Evolutionary conservation across 2,113 vertebrate species (phyloP).

Genomic region (Pteropus alecto): DNA sequence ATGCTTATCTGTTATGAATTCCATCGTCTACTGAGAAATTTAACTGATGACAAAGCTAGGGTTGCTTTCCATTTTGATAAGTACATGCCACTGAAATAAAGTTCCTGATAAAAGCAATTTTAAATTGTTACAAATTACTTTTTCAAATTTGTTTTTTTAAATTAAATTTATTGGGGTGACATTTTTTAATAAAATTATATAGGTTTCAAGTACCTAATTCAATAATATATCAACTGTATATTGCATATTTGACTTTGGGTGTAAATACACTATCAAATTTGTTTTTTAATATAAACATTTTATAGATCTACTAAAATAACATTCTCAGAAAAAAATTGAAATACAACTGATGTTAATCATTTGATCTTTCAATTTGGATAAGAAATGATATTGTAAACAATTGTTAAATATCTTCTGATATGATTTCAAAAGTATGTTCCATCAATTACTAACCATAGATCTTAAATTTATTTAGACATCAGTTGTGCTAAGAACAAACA

Average conservation of each 20-base stretch:
- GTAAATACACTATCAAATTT: neutral
- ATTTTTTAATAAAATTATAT: too few relatives aligned
- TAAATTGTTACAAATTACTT: neutral
- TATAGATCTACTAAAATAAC: neutral
- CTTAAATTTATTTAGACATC: neutral
- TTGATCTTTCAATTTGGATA: neutral
- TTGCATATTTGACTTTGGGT: too few relatives aligned
- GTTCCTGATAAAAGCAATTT: neutral
- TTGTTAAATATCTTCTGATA: neutral
- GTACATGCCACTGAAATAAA: neutral
- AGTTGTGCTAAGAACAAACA: neutral
- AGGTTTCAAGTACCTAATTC: too few relatives aligned
- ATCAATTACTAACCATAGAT: neutral
- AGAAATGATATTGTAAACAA: neutral
- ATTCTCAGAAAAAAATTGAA: neutral
- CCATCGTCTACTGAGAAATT: neutral
- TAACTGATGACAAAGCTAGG: neutral
- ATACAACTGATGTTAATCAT: neutral
- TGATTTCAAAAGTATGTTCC: neutral
- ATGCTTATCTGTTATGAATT: neutral
- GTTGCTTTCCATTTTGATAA: neutral
- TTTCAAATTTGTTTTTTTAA: neutral
- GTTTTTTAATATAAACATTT: neutral
- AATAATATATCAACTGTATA: too few relatives aligned
- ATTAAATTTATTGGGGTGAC: too few relatives aligned